Evolutionary conservation across 2,113 vertebrate species (phyloP).

Genomic region (Pseudorhombus dupliciocellatus): DNA sequence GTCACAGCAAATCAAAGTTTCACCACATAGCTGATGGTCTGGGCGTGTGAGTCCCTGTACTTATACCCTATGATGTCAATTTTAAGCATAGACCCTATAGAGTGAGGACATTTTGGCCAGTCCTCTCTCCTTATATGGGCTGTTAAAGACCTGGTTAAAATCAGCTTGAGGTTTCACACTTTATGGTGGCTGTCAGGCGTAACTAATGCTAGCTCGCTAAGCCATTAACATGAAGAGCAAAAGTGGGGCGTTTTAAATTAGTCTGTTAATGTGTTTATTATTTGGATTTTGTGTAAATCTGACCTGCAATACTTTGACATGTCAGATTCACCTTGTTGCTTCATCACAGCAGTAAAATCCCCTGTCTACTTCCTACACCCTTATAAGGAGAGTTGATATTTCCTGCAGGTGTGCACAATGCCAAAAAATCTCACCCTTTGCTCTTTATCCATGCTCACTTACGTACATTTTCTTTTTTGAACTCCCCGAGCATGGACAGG

Average conservation of each 20-base stretch:
- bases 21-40: slow-evolving; percentile 30
- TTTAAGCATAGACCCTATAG: no score
- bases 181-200: no score
- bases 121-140: no score
- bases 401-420: neutral
- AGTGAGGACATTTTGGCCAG: no score
- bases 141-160: neutral
- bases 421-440: slow-evolving; percentile 29
- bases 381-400: slow-evolving; percentile 55
- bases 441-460: slow-evolving; percentile 25
- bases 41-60: neutral
- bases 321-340: slow-evolving; percentile 37
- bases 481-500: slow-evolving; percentile 3
- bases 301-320: neutral
- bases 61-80: no score
- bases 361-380: slow-evolving; percentile 54
- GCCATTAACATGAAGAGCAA: no score
- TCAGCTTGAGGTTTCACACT: no score
- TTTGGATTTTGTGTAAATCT: neutral
- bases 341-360: slow-evolving; percentile 32
- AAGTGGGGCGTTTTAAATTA: no score
- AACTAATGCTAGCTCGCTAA: no score
- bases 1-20: slow-evolving; percentile 38
- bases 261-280: no score
- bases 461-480: neutral